Percentiles rank a stretch among this genome's conserved stretches.
Conservation (phyloP, 1,140 invertebrate species). For the Drosophila pandora region DNA sequence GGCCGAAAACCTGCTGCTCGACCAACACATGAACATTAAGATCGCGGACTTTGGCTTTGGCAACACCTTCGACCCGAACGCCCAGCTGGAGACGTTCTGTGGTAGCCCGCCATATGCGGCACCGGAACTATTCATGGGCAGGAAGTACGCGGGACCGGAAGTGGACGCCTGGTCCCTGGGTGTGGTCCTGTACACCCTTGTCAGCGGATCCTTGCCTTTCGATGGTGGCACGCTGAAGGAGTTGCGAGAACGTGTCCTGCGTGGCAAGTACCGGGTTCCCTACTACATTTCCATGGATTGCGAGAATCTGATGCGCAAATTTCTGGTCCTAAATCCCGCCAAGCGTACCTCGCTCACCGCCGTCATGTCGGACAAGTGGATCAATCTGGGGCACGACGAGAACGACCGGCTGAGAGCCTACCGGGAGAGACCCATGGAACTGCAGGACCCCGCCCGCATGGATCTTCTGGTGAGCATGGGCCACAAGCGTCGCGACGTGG, state of each 20-base stretch:
- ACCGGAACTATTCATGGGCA: constrained; percentile 99
- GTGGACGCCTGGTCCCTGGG: constrained; percentile 99
- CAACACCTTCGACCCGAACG: constrained; percentile 99
- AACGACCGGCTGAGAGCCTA: constrained; percentile 97
- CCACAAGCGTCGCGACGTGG: constrained; percentile 96
- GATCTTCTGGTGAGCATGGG: constrained; percentile 96
- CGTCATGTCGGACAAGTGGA: constrained; percentile 99
- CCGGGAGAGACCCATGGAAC: constrained; percentile 87
- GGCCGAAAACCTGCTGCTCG: constrained; percentile 99
- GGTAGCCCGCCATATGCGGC: constrained; percentile 99
- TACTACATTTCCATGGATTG: constrained; percentile 99
- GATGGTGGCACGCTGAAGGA: constrained; percentile 99
- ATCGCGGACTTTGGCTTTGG: constrained; percentile 99
- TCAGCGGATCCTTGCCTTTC: constrained; percentile 99
- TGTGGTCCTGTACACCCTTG: constrained; percentile 99
- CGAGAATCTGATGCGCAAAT: constrained; percentile 99
- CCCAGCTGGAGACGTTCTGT: constrained; percentile 99
- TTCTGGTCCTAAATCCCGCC: constrained; percentile 98
- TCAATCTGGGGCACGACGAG: constrained; percentile 99
- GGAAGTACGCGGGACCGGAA: constrained; percentile 99
- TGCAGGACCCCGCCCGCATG: constrained; percentile 83
- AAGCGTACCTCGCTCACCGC: constrained; percentile 98
- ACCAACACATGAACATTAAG: constrained; percentile 99
- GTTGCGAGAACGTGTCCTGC: constrained; percentile 96
- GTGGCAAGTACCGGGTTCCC: constrained; percentile 99